Evolutionary conservation across 2,888 invertebrate species (phyloP), one percentile per base, ranked within the genome.

Genomic region (Drosophila barbarae): DNA sequence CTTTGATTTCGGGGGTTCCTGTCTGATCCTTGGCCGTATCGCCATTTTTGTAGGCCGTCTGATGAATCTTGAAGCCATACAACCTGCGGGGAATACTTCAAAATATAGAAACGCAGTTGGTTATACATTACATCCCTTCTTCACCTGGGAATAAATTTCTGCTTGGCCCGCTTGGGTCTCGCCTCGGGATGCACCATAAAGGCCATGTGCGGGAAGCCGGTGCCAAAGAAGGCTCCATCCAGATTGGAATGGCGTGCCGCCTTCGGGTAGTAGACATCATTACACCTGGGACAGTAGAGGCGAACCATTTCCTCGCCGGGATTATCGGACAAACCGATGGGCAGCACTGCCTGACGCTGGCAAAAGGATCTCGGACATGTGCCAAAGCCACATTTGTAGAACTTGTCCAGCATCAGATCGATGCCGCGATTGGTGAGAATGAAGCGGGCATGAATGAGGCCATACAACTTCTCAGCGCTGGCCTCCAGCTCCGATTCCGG

Each of bases 151-250:
- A 98, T 96, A 92, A 99, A 99, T 91, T 98, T 97, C 90, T 96
- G 98, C 81, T 95, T 93, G 73, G 98, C 95, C 85, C 97, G 93
- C 91, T 98, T 98, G 73, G 99, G 99, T 88, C 99, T 93, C 90
- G 97, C 96, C 90, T 99, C 99, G 1, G 99, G 99, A 90, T 98
- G 98, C 82, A 99, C 99, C 98, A 99, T 99, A 90, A 99, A 99
- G 72, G 99, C 93, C 99, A 99, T 99, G 90, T 99, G 99, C 65
- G 99, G 99, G 90, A 99, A 99, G 59, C 99, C 99, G 42, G 99
- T 99, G 85, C 99, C 99, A 90, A 99, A 99, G 90, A 98, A 99
- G 44, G 99, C 98, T 56, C 99, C 99, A 90, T 99, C 99, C 23
- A 98, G 97, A 91, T 98, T 98, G 90, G 98, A 98, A 90, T 99